phyloP scores from a whole-genome alignment of 2,113 vertebrate genomes.

The Polypterus senegalus region DNA sequence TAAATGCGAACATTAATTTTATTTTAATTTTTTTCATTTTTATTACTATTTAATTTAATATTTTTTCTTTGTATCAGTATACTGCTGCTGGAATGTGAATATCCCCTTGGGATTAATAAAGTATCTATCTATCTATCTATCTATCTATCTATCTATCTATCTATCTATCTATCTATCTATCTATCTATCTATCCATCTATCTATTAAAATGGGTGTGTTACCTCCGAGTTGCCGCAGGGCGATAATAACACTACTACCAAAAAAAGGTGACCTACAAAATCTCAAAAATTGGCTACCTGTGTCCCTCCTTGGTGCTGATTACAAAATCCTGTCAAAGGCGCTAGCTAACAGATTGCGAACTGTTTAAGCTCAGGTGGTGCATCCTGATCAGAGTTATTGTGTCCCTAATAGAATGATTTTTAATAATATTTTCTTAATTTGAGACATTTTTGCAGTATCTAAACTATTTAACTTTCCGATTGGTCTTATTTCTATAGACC shows the following conservation, averaged over 20 bases:
- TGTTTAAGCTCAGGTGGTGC: too few relatives aligned
- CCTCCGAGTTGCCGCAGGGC: neutral
- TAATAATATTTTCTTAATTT: neutral
- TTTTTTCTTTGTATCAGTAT: too few relatives aligned
- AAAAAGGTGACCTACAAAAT: neutral
- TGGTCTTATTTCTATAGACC: constrained; percentile 2
- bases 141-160: too few relatives aligned
- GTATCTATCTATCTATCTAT: too few relatives aligned
- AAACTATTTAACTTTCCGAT: neutral
- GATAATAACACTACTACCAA: neutral
- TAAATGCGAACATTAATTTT: too few relatives aligned
- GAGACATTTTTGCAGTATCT: neutral
- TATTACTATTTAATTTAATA: too few relatives aligned
- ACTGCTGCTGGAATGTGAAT: too few relatives aligned
- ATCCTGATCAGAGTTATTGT: neutral
- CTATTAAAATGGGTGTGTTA: too few relatives aligned
- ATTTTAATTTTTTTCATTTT: too few relatives aligned
- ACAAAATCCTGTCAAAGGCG: neutral
- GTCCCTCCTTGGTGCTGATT: neutral
- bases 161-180: too few relatives aligned
- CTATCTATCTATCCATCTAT: too few relatives aligned
- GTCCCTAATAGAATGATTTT: neutral
- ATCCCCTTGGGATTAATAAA: too few relatives aligned
- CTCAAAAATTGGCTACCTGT: neutral
- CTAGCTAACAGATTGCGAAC: neutral